phyloP scores from a whole-genome alignment of 64 coral and sea anemone genomes.

The Stichodactyla helianthus region DNA sequence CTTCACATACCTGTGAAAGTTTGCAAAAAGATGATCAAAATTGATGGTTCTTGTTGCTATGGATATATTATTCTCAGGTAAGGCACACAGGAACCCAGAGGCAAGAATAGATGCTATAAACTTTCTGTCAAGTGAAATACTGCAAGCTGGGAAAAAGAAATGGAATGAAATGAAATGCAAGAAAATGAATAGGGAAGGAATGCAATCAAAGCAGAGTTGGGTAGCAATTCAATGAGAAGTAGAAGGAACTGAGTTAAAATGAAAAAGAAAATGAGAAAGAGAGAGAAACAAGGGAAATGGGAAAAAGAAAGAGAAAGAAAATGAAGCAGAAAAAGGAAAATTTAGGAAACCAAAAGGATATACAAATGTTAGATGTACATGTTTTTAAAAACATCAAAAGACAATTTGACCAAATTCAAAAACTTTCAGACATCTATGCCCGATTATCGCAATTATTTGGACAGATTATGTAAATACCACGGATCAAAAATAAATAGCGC shows the following conservation, averaged over 20 bases:
- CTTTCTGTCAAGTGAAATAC: conserved; percentile 45
- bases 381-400: background rate
- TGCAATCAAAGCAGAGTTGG: no score
- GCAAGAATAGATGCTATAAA: conserved; percentile 69
- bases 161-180: background rate
- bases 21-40: conserved; percentile 57
- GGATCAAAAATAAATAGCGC: background rate
- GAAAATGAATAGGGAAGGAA: background rate
- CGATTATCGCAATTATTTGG: background rate
- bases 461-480: background rate
- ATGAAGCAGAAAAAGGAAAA: background rate
- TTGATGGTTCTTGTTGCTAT: conserved; percentile 48
- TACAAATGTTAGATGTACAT: background rate
- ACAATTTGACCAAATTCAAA: background rate
- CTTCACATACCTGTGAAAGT: conserved; percentile 62
- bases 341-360: background rate
- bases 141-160: conserved; percentile 12
- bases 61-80: conserved; percentile 20
- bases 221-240: no score
- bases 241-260: background rate
- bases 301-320: background rate
- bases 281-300: background rate
- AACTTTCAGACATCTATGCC: background rate
- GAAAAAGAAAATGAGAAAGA: background rate
- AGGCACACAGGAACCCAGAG: conserved; percentile 53